Evolutionary conservation across 2,888 invertebrate species (phyloP).

Genomic region (Ramazzottius varieornatus): DNA sequence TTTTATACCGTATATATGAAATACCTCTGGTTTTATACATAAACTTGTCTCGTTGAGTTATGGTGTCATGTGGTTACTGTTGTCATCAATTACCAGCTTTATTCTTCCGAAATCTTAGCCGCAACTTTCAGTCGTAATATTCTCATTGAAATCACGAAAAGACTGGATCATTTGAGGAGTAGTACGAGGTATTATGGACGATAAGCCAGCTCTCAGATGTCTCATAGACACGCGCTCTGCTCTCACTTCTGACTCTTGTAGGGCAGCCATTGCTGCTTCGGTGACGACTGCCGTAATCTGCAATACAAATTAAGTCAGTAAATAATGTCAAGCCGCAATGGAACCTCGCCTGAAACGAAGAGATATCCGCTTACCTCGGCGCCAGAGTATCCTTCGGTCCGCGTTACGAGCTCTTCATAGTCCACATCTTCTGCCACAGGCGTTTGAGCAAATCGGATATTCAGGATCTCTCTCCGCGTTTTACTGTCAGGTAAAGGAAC

Average conservation of each 20-base stretch:
- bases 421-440: conserved; percentile 33
- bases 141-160: conserved; percentile 27
- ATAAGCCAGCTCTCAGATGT: conserved; percentile 47
- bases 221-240: conserved; percentile 33
- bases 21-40: too few species aligned
- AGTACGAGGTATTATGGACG: conserved; percentile 46
- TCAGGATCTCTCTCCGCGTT: conserved; percentile 54
- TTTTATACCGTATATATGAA: too few species aligned
- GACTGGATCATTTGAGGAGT: conserved; percentile 39
- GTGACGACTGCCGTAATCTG: conserved; percentile 49
- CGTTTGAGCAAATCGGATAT: conserved; percentile 46
- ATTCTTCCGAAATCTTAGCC: too few species aligned
- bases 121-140: too few species aligned
- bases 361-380: conserved; percentile 35
- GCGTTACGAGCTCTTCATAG: conserved; percentile 34
- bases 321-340: conserved; percentile 1
- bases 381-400: conserved; percentile 61
- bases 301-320: too few species aligned
- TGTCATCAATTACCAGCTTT: too few species aligned
- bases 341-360: conserved; percentile 5
- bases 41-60: too few species aligned
- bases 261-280: conserved; percentile 59
- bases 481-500: conserved; percentile 61
- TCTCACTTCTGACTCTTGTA: conserved; percentile 42
- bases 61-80: too few species aligned